Base-by-base conservation (phyloP, 2,888 invertebrate genomes). In the Habroteleia sp. region DNA sequence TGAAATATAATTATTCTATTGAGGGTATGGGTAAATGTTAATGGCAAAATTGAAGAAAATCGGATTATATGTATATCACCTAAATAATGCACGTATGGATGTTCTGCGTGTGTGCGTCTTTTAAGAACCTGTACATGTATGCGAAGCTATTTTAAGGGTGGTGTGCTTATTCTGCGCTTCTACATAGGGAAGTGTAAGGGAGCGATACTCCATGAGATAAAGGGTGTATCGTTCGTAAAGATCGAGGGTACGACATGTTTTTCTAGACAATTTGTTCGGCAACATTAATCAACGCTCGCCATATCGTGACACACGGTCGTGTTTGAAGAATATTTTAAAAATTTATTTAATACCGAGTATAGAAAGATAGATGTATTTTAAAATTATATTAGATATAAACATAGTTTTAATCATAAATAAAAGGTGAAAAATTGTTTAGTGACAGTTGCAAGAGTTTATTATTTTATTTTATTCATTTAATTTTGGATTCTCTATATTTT, bases 211-310 rank as follows among this genome's bases (percentile, higher is more conserved):
- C 60, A 74, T 72, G 77, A 85, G 87, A 87, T 87, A 87, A 87
- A 87, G 87, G 87, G 87, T 87, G 73, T 60, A 85, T 74, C 79
- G 80, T 80, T 77, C 82, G 81, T 81, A 82, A 77, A 81, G 78
- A 79, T 79, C 80, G 81, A 84, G 85, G 83, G 85, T 87, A 85
- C 85, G 87, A 87, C 88, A 89, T 89, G 89, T 89, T 89, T 89
- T 89, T 89, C 89, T 89, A 89, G 89, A 89, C 89, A 89, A 89
- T 89, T 89, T 89, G 89, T 88, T 89, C 88, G 87, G 87, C 86
- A 87, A 88, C 89, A 89, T 89, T 89, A 89, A 89, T 89, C 89
- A 89, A 87, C 82, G 80, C 75, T 52, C 62, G 63, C 68, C 41
- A 11, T 14, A 37, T 35, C 48, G 65, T n/a, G 54, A 25, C 29